phyloP scores from a whole-genome alignment of 2,888 invertebrate genomes.

The Aphidoletes aphidimyza region DNA sequence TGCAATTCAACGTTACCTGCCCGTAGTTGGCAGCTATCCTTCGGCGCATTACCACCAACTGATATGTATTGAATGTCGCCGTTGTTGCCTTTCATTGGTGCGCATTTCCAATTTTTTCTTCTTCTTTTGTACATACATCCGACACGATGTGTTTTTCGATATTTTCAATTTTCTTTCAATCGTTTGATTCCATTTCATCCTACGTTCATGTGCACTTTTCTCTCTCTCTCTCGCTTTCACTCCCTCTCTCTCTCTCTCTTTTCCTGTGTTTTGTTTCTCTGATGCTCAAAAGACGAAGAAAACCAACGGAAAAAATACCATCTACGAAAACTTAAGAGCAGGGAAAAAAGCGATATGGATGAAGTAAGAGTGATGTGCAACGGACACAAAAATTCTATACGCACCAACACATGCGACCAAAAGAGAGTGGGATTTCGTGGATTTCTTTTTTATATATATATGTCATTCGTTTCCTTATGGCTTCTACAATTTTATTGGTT shows the following conservation, averaged over 20 bases:
- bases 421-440: too few relatives aligned
- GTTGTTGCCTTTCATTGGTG: neutral
- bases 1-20: too few relatives aligned
- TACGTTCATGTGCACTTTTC: neutral
- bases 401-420: constrained; percentile 16
- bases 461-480: constrained; percentile 34
- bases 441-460: neutral
- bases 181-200: constrained; percentile 42
- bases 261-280: too few relatives aligned
- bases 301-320: neutral
- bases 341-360: neutral
- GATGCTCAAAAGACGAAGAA: neutral
- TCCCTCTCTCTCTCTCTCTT: too few relatives aligned
- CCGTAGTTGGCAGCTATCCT: too few relatives aligned
- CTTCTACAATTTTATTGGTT: constrained; percentile 5
- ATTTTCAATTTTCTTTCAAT: constrained; percentile 8
- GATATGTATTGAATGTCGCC: neutral
- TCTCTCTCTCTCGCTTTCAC: too few relatives aligned
- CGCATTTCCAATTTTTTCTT: constrained; percentile 3
- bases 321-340: neutral
- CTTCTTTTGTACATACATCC: neutral
- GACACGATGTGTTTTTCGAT: neutral
- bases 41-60: too few relatives aligned
- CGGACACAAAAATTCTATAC: constrained; percentile 36
- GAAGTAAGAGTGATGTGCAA: constrained; percentile 29